Evolutionary conservation across 2,888 invertebrate genomes (phyloP), one percentile per base, ranked within the genome.

Genomic region (Galeopsomyia nigrocyanea): DNA sequence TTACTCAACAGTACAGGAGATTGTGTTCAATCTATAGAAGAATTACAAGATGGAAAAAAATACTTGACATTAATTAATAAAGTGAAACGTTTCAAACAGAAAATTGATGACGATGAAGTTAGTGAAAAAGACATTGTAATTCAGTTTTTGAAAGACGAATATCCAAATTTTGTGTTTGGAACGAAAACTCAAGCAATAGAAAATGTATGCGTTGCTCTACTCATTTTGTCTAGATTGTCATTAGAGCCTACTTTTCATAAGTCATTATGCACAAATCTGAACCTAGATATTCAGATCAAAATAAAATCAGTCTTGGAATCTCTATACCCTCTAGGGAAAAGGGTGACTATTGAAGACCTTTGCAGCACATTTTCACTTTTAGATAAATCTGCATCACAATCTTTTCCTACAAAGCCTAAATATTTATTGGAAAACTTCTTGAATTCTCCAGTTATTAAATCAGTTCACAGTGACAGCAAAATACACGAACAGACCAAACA

Each of bases 301-400:
- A 89, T 90, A 77, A 85, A 90, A 81, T 87, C 87, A 66, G 90
- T 89, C 77, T 88, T 88, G 69, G 90, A 90, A 81, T 82, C 82
- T 56, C 79, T 90, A n/a, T 86, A 90, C 84, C 87, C 88, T 6
- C 87, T 88, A 75, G 84, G 87, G 5, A 82, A 84, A 58, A 84
- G 88, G 26, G 82, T 88, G 46, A 87, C 85, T 9, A 81, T 76
- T 16, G 88, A 89, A 78, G 87, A 88, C 17, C 78, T 88, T 68
- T 80, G 82, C 70, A 87, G 88, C 75, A 88, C 89, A 64, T 85
- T 87, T 81, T 87, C 87, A 57, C 46, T 56, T 14, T 62, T 71
- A 14, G 49, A 67, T 53, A 58, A 75, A 56, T 51, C 73, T 31
- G 71, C 71, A 3, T 76, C 79, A 16, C 73, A 64, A 68, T 75